These are phyloP conservation scores for Argyra leucocephala DNA, from an alignment of 2,888 invertebrate species.

Conservation along the genomic window DNA sequence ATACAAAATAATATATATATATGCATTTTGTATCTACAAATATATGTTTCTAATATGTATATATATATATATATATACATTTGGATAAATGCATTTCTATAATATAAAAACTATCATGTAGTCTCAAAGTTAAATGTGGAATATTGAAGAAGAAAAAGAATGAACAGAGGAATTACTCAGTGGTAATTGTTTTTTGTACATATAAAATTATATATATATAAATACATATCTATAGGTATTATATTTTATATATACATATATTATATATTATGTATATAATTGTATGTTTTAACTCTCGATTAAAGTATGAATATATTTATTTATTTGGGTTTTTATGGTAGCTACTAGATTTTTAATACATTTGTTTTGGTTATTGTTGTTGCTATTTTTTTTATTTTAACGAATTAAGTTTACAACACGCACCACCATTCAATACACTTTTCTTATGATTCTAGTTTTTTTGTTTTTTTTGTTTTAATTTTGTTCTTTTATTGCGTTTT, in stretches of 20 bases:
- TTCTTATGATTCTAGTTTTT: constrained; percentile 16
- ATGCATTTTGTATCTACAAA: background rate
- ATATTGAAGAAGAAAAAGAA: background rate
- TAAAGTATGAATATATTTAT: background rate
- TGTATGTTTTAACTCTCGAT: background rate
- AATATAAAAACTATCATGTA: no score
- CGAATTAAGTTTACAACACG: constrained; percentile 8
- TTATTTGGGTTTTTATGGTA: background rate
- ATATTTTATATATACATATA: no score
- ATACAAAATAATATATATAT: background rate
- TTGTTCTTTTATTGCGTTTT: no score
- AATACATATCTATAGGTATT: no score
- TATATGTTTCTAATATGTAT: background rate
- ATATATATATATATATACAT: background rate
- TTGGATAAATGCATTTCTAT: background rate
- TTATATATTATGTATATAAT: no score
- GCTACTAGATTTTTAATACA: background rate
- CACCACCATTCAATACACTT: constrained; percentile 10
- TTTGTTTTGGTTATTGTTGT: no score
- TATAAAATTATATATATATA: background rate
- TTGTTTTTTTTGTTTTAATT: constrained; percentile 10
- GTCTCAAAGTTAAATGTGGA: no score
- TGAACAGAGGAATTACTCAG: background rate
- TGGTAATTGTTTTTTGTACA: background rate
- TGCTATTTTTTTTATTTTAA: background rate